Evolutionary conservation across 2,888 invertebrate species (phyloP), one percentile per base, ranked within the genome.

Genomic region (Spodoptera littoralis): DNA sequence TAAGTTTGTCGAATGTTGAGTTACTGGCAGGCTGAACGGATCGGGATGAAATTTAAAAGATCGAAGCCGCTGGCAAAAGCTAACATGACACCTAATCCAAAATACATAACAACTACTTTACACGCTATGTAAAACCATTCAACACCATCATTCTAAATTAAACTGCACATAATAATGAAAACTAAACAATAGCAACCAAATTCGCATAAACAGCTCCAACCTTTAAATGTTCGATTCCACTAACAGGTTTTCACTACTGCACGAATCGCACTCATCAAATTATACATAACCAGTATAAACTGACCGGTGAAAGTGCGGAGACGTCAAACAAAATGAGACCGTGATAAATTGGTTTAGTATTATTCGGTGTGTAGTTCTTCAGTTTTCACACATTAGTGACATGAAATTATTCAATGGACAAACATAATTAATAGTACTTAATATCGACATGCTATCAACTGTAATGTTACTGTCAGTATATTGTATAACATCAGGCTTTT

Each of bases 171-270:
- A 36, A 36, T 36, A 36, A 36, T 36, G 36, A 36, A 36, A 9
- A 36, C 8, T 36, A 36, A 36, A 36, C 36, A 36, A 8, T 36
- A 8, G 8, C 36, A 9, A 36, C 36, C 43, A 63, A 51, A 51
- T 13, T 8, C 45, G 43, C n/a, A 59, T 71, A 42, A 70, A 55
- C 46, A 51, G 42, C 22, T 3, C n/a, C 41, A 45, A 59, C 65
- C 45, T 69, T 71, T 45, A 65, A 65, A 71, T 71, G 45, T 65
- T 48, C 36, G 1, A 6, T 11, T 22, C 48, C 5, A 59, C 58
- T 70, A 55, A 51, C 54, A 65, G 48, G 55, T 52, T 36, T 36
- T 71, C 71, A 55, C 11, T 22, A 8, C 22, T 45, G 36, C 45
- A 55, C 43, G 9, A 51, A 70, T 57, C n/a, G 36, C 27, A 27